Percentiles rank a stretch among this genome's conserved stretches.
phyloP scores from a whole-genome alignment of 2,888 invertebrate species.

The Trachelus stipa region DNA sequence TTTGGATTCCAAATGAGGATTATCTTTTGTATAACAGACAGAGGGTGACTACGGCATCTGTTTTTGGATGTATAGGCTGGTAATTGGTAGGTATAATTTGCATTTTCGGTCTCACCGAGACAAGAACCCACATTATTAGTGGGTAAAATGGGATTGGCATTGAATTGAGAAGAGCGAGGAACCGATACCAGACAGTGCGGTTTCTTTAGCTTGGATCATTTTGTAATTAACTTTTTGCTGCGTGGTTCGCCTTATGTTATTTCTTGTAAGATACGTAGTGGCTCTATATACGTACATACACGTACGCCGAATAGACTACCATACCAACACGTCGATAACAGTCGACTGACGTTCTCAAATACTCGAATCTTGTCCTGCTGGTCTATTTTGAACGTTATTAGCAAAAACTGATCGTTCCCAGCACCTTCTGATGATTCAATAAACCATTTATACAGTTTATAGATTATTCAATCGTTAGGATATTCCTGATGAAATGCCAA shows the following conservation, averaged over 20 bases:
- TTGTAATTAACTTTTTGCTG: conserved; percentile 58
- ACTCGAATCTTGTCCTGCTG: not conserved
- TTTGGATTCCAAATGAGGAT: conserved; percentile 12
- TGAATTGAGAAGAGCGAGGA: conserved; percentile 36
- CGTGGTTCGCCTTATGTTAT: conserved; percentile 20
- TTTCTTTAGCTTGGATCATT: conserved; percentile 49
- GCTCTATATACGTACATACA: not conserved
- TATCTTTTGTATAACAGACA: conserved; percentile 26
- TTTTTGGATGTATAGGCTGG: conserved; percentile 31
- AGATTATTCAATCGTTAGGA: not conserved
- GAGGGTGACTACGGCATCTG: conserved; percentile 39
- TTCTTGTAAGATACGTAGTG: not conserved
- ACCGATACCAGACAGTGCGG: conserved; percentile 25
- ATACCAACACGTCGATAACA: not conserved
- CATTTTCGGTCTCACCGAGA: conserved; percentile 53
- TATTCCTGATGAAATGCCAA: not conserved
- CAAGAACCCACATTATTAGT: conserved; percentile 61
- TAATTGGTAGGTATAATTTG: conserved; percentile 58
- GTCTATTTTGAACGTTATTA: not conserved
- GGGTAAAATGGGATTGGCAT: conserved; percentile 49
- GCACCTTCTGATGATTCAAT: not conserved
- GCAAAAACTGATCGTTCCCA: not conserved
- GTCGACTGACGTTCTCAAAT: not conserved
- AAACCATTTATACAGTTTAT: not conserved
- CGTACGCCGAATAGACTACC: not conserved